These are phyloP conservation scores for Pinctada fucata DNA, from an alignment of 2,888 invertebrate genomes.

Conservation along the genomic window DNA sequence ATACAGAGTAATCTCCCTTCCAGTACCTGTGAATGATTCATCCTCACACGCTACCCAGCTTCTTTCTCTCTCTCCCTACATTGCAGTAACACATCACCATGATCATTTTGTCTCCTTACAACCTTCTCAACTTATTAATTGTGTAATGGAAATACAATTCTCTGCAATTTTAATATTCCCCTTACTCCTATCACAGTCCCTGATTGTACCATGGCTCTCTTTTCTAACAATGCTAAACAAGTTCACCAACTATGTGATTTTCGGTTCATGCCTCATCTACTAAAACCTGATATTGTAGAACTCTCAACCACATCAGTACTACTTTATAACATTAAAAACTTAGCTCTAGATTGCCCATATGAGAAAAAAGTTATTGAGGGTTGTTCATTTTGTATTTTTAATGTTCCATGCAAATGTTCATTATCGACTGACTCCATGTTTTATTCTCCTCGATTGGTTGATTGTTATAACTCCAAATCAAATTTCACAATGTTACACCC, in stretches of 20 bases:
- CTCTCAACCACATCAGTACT: constrained; percentile 23
- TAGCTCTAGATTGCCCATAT: constrained; percentile 28
- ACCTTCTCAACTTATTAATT: constrained; percentile 17
- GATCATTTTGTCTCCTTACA: constrained; percentile 34
- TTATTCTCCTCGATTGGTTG: constrained; percentile 7
- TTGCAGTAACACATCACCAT: constrained; percentile 35
- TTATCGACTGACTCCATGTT: background rate
- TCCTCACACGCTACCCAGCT: constrained; percentile 46
- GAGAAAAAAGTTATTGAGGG: no score
- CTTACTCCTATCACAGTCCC: constrained; percentile 11
- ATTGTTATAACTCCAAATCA: background rate
- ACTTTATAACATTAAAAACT: constrained; percentile 20
- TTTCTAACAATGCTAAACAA: constrained; percentile 8
- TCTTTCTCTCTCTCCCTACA: constrained; percentile 34
- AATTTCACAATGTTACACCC: constrained; percentile 2
- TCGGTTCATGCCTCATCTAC: constrained; percentile 12
- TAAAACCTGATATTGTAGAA: constrained; percentile 22
- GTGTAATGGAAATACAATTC: background rate
- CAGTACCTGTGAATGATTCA: constrained; percentile 42
- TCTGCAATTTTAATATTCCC: constrained; percentile 21
- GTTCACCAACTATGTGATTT: constrained; percentile 19
- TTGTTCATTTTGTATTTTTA: constrained; percentile 28
- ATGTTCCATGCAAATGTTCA: constrained; percentile 29
- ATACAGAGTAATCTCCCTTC: constrained; percentile 37
- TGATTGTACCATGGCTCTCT: constrained; percentile 16